Base-by-base conservation (phyloP, 2,797 vertebrate species). In the Malurus leucopterus region DNA sequence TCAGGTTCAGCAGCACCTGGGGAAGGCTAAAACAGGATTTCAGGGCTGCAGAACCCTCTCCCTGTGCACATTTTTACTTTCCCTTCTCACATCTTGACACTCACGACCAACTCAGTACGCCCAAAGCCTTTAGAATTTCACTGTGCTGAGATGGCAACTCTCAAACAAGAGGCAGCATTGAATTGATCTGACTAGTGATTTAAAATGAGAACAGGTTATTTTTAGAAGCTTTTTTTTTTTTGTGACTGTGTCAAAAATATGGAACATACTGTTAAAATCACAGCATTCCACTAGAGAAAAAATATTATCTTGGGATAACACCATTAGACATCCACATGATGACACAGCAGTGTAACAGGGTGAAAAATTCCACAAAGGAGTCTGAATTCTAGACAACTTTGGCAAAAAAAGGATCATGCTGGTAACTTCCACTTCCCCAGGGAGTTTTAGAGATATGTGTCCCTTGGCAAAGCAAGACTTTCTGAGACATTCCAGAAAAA, bases 311-410 rank as follows among this genome's bases (percentile, higher is more conserved):
- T 4, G 0, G 8, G 26, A 47, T 78, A 79, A 57, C 55, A 30
- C 22, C 0, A 0, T 30, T 12, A 77, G 22, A 53, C 2, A 1
- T 16, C 21, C 32, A 38, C 41, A 50, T 1, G 5, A 57, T 17
- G 34, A 44, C 61, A 36, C 9, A 34, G 57, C 41, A 55, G 23
- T 2, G 40, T 9, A 32, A 21, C 3, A 26, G 22, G 19, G 49
- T 15, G 54, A 34, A 24, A 43, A 70, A 84, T 57, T 65, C 67
- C 15, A 64, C 41, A 51, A 13, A 58, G 9, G 19, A 63, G 9
- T 29, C 30, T 17, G 34, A 49, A 67, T 65, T 63, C 38, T 23
- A 40, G 0, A 1, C 13, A 38, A 1, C 27, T 77, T 30, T 47
- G 43, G 54, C 78, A 79, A 79, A 70, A 70, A 20, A 32, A 59